These are phyloP conservation scores for Myoxocephalus aenaeus DNA, from an alignment of 2,797 vertebrate genomes.

Conservation along the genomic window DNA sequence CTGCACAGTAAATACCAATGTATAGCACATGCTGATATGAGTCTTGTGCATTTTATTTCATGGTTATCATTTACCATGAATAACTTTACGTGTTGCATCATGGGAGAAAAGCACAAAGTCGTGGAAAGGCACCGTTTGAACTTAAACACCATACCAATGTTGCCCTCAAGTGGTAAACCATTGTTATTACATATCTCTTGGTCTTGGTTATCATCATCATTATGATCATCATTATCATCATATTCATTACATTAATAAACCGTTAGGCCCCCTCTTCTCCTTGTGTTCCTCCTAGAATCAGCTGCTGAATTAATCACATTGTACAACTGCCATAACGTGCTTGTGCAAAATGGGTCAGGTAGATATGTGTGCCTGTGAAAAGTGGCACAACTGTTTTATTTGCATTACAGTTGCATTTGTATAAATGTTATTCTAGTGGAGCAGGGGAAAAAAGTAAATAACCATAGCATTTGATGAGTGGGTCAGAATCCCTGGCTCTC, in stretches of 20 bases:
- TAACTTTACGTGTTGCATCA: background rate
- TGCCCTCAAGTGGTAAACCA: slow-evolving; percentile 68
- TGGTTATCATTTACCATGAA: slow-evolving; percentile 22
- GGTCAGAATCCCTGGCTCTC: background rate
- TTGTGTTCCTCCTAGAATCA: slow-evolving; percentile 8
- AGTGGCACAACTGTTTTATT: background rate
- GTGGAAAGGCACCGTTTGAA: background rate
- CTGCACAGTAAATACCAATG: background rate
- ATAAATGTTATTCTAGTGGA: background rate
- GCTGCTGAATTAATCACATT: slow-evolving; percentile 1
- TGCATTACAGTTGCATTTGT: background rate
- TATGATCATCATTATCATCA: slow-evolving; percentile 17
- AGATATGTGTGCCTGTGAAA: background rate
- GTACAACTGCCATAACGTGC: background rate
- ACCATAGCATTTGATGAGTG: background rate
- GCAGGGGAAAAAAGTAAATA: background rate
- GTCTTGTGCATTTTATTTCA: slow-evolving; percentile 17
- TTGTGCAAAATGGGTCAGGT: background rate
- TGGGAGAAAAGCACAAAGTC: background rate
- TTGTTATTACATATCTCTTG: slow-evolving; percentile 29
- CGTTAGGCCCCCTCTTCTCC: slow-evolving; percentile 8
- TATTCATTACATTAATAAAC: slow-evolving; percentile 9
- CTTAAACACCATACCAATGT: slow-evolving; percentile 46
- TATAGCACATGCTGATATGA: background rate
- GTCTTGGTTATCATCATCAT: background rate